Evolutionary conservation across 2,797 vertebrate species (phyloP).

Genomic region (Rhynchonycteris naso): DNA sequence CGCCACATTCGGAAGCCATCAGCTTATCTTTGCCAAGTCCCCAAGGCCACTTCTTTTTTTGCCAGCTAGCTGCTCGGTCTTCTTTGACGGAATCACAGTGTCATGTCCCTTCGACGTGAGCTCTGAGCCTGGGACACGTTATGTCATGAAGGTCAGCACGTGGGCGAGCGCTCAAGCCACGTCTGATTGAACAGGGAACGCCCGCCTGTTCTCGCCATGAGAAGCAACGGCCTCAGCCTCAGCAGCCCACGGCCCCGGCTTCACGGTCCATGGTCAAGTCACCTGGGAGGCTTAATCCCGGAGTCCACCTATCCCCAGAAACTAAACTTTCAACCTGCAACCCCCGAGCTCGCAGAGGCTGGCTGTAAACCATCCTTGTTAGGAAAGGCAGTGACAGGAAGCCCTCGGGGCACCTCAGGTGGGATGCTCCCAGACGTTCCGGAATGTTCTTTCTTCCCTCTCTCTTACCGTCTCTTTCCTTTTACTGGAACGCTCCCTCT

Average conservation of each 20-base stretch:
- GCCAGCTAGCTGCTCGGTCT: neutral
- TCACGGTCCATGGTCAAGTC: neutral
- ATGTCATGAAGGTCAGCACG: accelerated
- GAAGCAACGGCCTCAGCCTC: neutral
- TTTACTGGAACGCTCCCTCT: neutral
- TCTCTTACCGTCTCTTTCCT: neutral
- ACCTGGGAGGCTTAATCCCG: accelerated
- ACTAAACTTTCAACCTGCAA: neutral
- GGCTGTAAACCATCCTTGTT: neutral
- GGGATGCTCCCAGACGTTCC: accelerated
- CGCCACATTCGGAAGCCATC: neutral
- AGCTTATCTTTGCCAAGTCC: neutral
- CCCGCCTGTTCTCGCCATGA: accelerated
- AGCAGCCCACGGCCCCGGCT: accelerated
- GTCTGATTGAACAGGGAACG: neutral
- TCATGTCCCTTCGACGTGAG: neutral
- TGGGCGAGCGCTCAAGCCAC: neutral
- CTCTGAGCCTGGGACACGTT: neutral
- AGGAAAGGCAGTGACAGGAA: neutral
- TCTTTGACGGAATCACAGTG: neutral
- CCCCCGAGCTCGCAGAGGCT: neutral
- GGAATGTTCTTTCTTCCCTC: neutral
- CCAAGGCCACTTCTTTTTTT: neutral
- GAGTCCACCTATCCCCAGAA: neutral
- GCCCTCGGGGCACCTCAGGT: accelerated